Percentiles rank a stretch among this genome's conserved stretches.
Evolutionary conservation across 2,797 vertebrate genomes (phyloP).

Genomic region (Cygnus olor): DNA sequence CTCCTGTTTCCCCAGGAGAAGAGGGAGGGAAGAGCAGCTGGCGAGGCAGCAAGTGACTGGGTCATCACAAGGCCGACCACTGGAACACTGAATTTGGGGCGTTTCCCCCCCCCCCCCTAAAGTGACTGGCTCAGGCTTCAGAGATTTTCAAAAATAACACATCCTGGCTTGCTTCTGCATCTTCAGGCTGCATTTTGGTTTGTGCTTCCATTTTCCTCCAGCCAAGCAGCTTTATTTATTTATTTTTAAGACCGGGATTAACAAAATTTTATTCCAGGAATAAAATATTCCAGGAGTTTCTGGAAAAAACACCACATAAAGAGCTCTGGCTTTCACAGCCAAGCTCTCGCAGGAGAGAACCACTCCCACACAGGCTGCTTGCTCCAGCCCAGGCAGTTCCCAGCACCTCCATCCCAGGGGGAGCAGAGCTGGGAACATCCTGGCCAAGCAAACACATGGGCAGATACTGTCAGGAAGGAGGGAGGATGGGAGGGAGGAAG

Average conservation of each 20-base stretch:
- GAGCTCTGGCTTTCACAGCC: background rate
- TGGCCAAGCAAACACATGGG: rapidly evolving
- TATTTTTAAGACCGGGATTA: background rate
- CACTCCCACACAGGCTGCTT: background rate
- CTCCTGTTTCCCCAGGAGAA: background rate
- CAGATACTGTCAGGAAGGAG: background rate
- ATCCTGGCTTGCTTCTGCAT: background rate
- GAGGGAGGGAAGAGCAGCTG: background rate
- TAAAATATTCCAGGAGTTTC: background rate
- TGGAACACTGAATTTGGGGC: background rate
- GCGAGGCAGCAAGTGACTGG: background rate
- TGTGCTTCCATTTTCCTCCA: background rate
- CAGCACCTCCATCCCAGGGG: rapidly evolving
- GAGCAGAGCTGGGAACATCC: background rate
- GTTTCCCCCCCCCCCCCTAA: background rate
- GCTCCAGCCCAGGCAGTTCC: background rate
- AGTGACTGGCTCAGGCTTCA: background rate
- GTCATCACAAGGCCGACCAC: background rate
- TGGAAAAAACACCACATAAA: background rate
- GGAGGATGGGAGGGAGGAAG: background rate
- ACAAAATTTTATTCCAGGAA: background rate
- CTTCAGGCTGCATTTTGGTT: background rate
- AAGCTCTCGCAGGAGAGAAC: background rate
- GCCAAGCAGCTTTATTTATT: background rate
- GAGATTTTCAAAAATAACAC: background rate